phyloP scores from a whole-genome alignment of 2,888 invertebrate genomes.

The Nymphalis c-album region DNA sequence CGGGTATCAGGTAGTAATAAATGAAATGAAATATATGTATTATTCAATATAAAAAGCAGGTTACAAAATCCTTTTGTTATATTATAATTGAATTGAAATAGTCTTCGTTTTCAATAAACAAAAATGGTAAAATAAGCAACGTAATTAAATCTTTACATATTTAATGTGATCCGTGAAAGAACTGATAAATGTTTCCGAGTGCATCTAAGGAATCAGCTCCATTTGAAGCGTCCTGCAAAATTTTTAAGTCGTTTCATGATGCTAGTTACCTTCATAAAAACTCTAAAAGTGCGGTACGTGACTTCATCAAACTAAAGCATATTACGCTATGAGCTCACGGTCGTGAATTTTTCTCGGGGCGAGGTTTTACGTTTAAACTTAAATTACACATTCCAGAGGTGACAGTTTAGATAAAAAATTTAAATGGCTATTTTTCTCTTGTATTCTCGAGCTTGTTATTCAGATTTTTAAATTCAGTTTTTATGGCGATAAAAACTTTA shows the following conservation, averaged over 20 bases:
- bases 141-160: background rate
- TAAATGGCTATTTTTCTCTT: conserved; percentile 43
- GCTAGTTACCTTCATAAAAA: conserved; percentile 39
- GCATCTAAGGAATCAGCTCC: conserved; percentile 19
- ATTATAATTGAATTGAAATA: too few relatives aligned
- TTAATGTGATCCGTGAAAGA: background rate
- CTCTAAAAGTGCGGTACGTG: conserved; percentile 49
- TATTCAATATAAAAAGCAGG: too few relatives aligned
- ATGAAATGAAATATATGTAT: too few relatives aligned
- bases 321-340: conserved; percentile 50
- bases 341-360: conserved; percentile 64
- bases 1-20: too few relatives aligned
- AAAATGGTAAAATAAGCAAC: background rate
- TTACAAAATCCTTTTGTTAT: too few relatives aligned
- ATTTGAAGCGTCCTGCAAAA: conserved; percentile 18
- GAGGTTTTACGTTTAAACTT: conserved; percentile 71
- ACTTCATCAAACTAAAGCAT: conserved; percentile 65
- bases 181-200: conserved; percentile 13
- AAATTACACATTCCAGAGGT: conserved; percentile 66
- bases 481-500: conserved; percentile 7
- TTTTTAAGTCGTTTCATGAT: conserved; percentile 28
- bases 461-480: conserved; percentile 26
- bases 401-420: conserved; percentile 54
- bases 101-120: background rate
- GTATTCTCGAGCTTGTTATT: conserved; percentile 22